Conservation (phyloP, 2,113 vertebrate species). For the Varanus komodoensis region DNA sequence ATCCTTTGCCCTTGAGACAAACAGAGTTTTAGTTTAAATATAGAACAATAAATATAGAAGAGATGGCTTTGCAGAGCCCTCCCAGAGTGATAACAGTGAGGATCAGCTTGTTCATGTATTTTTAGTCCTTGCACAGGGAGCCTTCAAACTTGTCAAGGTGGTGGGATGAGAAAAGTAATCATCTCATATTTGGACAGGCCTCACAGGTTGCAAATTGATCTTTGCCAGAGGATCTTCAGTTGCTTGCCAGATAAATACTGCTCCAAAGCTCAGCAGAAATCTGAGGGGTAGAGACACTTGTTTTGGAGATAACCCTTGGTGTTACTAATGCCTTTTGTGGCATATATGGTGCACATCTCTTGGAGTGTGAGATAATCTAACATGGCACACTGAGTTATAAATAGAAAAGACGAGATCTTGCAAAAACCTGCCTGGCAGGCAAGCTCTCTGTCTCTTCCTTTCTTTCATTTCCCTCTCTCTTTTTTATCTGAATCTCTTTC, state of each 20-base stretch:
- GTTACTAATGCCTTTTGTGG: constrained; percentile 62
- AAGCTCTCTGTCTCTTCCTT: constrained; percentile 31
- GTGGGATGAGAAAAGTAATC: constrained; percentile 29
- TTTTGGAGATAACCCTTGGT: constrained; percentile 53
- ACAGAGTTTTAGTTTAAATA: constrained; percentile 24
- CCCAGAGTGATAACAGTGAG: neutral
- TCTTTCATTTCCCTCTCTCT: neutral
- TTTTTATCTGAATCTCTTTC: constrained; percentile 50
- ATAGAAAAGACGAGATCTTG: constrained; percentile 68
- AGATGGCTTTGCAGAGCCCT: constrained; percentile 18
- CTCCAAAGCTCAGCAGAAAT: constrained; percentile 1
- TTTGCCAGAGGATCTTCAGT: constrained; percentile 46
- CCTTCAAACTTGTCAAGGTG: constrained; percentile 40
- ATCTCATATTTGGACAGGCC: neutral
- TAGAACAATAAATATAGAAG: constrained; percentile 20
- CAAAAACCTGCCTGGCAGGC: constrained; percentile 71
- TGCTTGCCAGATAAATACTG: constrained; percentile 43
- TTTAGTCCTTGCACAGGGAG: constrained; percentile 26
- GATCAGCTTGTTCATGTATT: neutral
- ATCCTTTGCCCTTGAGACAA: constrained; percentile 24
- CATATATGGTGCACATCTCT: constrained; percentile 61
- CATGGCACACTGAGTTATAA: constrained; percentile 71
- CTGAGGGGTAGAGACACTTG: constrained; percentile 33
- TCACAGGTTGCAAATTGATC: neutral
- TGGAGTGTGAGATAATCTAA: constrained; percentile 60